Base-by-base conservation (phyloP, 2,888 invertebrate species). In the Agapostemon virescens region DNA sequence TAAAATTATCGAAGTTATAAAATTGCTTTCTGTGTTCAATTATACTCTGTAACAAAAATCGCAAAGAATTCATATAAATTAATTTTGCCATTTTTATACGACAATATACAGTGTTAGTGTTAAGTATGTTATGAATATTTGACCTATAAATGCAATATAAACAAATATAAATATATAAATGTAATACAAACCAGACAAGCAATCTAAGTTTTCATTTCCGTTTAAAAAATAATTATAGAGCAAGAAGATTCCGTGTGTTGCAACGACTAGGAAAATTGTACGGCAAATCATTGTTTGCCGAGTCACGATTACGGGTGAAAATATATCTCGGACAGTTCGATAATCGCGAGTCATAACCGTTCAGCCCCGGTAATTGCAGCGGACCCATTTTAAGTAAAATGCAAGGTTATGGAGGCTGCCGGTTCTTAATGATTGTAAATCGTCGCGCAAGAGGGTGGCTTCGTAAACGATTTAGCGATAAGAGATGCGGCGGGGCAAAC, bases 401-500 rank as follows among this genome's bases (percentile, higher is more conserved):
- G 23, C 45, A 61, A 49, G 42, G 67, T 45, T 63, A 63, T 63
- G 26, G n/a, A 26, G 42, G 40, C 42, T 23, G 68, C 30, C 17
- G 49, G 38, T 52, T 66, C 67, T 64, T 79, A 74, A 79, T 36
- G 74, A 74, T 74, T 66, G 74, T 66, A 69, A 79, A 71, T 79
- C 42, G 71, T 69, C 49, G 79, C 69, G 52, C 55, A 49, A 63
- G 58, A 70, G 76, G 73, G 63, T 70, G 55, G 68, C 40, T 74
- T 74, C 52, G 76, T 76, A 76, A 73, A 76, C 69, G 75, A 69
- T 81, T 71, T 58, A 77, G 71, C 74, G 81, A 80, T 80, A 83
- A 83, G 75, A 52, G 67, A 26, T 42, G 49, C 49, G 49, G 52
- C 26, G 33, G 61, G 36, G 36, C 63, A 0, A 61, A 40, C 55